Evolutionary conservation across 2,888 invertebrate species (phyloP).

Genomic region (Andricus quercusramuli): DNA sequence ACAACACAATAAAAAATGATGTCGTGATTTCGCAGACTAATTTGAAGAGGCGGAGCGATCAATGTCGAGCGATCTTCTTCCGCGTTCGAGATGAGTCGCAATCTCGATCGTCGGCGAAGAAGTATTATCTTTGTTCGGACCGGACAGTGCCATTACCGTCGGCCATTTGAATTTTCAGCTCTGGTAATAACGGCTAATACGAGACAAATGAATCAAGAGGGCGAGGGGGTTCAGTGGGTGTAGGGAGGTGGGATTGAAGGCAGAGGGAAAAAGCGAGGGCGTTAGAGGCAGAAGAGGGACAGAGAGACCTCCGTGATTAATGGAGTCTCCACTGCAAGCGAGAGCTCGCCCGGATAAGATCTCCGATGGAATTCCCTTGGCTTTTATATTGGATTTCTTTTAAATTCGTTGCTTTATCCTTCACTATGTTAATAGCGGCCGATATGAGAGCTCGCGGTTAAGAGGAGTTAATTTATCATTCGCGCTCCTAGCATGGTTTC

Average conservation of each 20-base stretch:
- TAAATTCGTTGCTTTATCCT: conserved; percentile 78
- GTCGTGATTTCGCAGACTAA: conserved; percentile 12
- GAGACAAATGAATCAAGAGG: conserved; percentile 72
- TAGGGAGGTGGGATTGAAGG: conserved; percentile 46
- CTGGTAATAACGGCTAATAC: conserved; percentile 72
- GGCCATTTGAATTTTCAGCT: conserved; percentile 68
- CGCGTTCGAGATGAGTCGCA: conserved; percentile 31
- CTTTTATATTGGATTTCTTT: conserved; percentile 78
- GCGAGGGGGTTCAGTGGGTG: conserved; percentile 53
- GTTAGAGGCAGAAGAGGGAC: conserved; percentile 56
- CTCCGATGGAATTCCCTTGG: conserved; percentile 77
- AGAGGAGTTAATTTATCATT: conserved; percentile 77
- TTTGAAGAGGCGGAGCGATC: conserved; percentile 18
- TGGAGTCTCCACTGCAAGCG: conserved; percentile 75
- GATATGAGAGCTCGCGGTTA: conserved; percentile 75
- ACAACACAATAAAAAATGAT: not conserved
- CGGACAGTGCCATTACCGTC: conserved; percentile 64
- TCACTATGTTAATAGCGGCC: conserved; percentile 77
- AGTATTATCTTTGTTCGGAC: conserved; percentile 47
- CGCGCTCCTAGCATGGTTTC: conserved; percentile 49
- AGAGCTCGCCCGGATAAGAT: conserved; percentile 76
- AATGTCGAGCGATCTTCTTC: conserved; percentile 16
- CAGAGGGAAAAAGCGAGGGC: conserved; percentile 53
- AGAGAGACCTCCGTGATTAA: conserved; percentile 69
- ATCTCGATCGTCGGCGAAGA: conserved; percentile 17